Evolutionary conservation across 2,797 vertebrate genomes (phyloP).

Genomic region (Phyllotis vaccarum): DNA sequence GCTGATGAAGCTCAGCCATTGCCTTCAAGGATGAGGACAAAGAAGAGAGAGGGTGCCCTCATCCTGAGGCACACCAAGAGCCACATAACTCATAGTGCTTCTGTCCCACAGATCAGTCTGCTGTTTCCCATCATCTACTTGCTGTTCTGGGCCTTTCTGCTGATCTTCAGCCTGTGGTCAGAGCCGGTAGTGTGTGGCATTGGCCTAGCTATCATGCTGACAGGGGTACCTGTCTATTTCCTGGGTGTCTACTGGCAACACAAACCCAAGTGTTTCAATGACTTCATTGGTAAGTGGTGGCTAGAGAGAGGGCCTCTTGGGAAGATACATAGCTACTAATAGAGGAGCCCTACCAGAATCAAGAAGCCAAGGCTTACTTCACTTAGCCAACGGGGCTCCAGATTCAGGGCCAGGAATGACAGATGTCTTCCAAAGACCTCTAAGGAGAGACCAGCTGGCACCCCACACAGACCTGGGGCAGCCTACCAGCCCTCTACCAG

Average conservation of each 20-base stretch:
- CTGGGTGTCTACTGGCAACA: constrained; percentile 96
- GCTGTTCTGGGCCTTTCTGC: constrained; percentile 96
- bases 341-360: neutral
- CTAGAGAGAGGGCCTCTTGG: neutral
- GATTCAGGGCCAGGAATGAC: neutral
- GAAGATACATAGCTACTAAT: neutral
- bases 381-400: neutral
- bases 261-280: constrained; percentile 93
- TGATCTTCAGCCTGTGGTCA: constrained; percentile 96
- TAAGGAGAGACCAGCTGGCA: neutral
- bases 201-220: constrained; percentile 96
- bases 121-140: constrained; percentile 95
- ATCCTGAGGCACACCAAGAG: accelerated
- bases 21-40: neutral
- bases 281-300: constrained; percentile 90
- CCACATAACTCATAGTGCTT: constrained; percentile 30
- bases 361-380: neutral
- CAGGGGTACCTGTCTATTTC: constrained; percentile 95
- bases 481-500: neutral
- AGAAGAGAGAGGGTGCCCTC: neutral
- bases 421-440: neutral
- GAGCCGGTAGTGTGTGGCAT: constrained; percentile 96
- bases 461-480: neutral
- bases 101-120: constrained; percentile 90
- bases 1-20: neutral